A percentile compares a stretch with the other conserved stretches of the same genome.
Conservation (phyloP, 2,113 vertebrate species). For the Macquaria ambigua region DNA sequence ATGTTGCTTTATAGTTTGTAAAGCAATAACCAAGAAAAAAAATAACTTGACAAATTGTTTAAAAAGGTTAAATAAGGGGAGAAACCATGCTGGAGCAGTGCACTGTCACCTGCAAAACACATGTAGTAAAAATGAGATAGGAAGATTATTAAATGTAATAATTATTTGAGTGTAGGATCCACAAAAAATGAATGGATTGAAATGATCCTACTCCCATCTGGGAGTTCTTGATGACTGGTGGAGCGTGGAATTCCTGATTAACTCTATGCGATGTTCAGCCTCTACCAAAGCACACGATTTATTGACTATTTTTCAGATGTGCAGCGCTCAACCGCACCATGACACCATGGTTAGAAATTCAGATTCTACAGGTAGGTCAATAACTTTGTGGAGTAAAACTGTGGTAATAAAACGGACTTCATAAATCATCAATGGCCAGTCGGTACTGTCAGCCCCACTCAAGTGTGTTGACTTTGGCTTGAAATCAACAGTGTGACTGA, state of each 20-base stretch:
- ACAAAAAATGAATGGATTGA: constrained; percentile 8
- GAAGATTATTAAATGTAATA: not conserved
- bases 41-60: not conserved
- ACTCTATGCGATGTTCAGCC: not conserved
- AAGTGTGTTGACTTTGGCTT: constrained; percentile 66
- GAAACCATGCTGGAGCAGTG: not conserved
- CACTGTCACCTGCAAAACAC: no score
- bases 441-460: constrained; percentile 48
- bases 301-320: constrained; percentile 1
- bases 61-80: no score
- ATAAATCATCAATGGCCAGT: constrained; percentile 48
- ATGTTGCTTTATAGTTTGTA: not conserved
- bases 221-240: not conserved
- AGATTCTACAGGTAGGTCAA: constrained; percentile 48
- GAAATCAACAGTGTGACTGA: constrained; percentile 69
- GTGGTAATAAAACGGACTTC: constrained; percentile 42
- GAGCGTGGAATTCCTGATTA: not conserved
- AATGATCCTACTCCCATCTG: not conserved
- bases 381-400: constrained; percentile 37
- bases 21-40: not conserved
- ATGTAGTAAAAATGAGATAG: not conserved
- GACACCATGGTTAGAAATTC: not conserved
- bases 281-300: constrained; percentile 1
- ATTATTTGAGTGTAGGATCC: not conserved
- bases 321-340: not conserved